Evolutionary conservation across 2,888 invertebrate genomes (phyloP), one percentile per base, ranked within the genome.

Genomic region (Sycophila texana): DNA sequence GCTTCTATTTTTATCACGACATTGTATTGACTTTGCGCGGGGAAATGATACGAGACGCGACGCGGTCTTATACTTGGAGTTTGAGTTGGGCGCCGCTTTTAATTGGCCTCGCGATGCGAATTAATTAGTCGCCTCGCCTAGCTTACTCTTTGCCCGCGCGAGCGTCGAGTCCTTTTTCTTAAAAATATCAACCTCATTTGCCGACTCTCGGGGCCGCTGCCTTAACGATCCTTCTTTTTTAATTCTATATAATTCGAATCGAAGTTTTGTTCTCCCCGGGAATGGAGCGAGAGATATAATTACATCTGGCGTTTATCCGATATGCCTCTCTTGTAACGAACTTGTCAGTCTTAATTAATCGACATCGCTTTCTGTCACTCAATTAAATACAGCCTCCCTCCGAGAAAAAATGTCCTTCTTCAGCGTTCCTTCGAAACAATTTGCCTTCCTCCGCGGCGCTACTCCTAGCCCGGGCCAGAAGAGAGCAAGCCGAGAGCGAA

Each of bases 71-170:
- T 26, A 39, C 39, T 39, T 39, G 39, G 39, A 39, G 5, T 57
- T 73, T 49, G 68, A 67, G 55, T 57, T 51, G 18, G 18, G 14
- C 51, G 22, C 51, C 20, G 16, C 26, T n/a, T 30, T 30, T 55
- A 73, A 73, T 73, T 80, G 67, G 76, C 53, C 74, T n/a, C 12
- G 39, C 47, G 16, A 51, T n/a, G 13, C 47, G 57, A 67, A 72
- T 76, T 75, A 72, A 79, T 75, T 79, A 72, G 53, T 71, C 18
- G 14, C 51, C n/a, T 12, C 4, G 12, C 26, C 14, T 47, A 1
- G 14, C n/a, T 4, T 10, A 12, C 63, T 63, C 20, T 70, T 76
- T 63, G 20, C 30, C 65, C 13, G 16, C 1, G n/a, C 18, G 18
- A 1, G 5, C 71, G n/a, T 5, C 5, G 30, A 68, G 39, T 39